Evolutionary conservation across 2,113 vertebrate genomes (phyloP), one percentile per base, ranked within the genome.

Genomic region (Passerina amoena): DNA sequence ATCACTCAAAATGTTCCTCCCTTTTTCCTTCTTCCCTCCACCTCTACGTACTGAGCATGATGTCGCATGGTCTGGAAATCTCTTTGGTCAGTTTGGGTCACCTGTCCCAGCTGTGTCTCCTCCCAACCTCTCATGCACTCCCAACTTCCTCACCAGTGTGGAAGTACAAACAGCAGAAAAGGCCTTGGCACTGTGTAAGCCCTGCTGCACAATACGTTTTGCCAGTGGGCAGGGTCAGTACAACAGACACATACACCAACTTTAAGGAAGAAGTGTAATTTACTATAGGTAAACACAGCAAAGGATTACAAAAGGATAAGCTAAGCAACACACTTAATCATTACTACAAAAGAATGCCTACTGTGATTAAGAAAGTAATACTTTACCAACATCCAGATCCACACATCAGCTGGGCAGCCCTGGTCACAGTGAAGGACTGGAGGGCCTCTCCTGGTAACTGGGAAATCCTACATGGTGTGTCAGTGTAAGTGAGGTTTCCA

Each of bases 381-480:
- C 44, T 37, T 68, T 44, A 77, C 71, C 14, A 59, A 5, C 11
- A 51, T 37, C 7, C 44, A 50, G 35, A 59, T 66, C 17, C 21
- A 31, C 31, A 33, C 7, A 42, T 51, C 25, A 76, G 21, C 25
- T 50, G 25, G 37, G 27, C 9, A 51, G 31, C 14, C 13, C 33
- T 31, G 14, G 37, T 60, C 37, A 19, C 18, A 37, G 63, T 31
- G 31, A 44, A 33, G 22, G 33, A 77, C 17, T 37, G 27, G 37
- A 44, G 45, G 59, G 18, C 37, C 22, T 18, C 14, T 68, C 33
- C 14, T 60, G 14, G 25, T 42, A 25, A 25, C 31, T 42, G 44
- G 14, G 22, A 60, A 57, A 15, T 77, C 37, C 45, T 51, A 4
- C 33, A 22, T 0, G 0, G 25, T 27, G 11, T 0, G 0, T 68